phyloP scores from a whole-genome alignment of 2,113 vertebrate species.

The Oreochromis aureus region DNA sequence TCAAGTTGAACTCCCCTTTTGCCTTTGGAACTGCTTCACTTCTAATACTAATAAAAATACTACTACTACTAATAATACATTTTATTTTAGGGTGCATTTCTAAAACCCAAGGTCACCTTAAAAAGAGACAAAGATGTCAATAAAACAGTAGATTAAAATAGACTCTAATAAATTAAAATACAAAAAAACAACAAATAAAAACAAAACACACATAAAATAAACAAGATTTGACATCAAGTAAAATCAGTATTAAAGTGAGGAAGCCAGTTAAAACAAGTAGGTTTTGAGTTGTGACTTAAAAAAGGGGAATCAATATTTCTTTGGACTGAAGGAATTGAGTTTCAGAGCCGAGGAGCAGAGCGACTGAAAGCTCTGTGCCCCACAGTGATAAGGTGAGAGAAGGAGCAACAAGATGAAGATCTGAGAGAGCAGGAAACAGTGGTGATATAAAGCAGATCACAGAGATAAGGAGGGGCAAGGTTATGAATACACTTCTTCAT shows the following conservation, averaged over 20 bases:
- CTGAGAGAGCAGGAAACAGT: not conserved
- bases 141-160: not conserved
- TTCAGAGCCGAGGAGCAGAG: rapidly evolving
- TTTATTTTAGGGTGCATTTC: not conserved
- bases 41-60: not conserved
- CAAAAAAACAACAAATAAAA: not conserved
- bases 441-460: not conserved
- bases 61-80: not conserved
- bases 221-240: not conserved
- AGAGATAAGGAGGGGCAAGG: not conserved
- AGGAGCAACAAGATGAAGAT: not conserved
- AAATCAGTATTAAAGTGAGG: not conserved
- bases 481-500: rapidly evolving
- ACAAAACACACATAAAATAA: not conserved
- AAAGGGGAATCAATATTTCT: not conserved
- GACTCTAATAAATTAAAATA: not conserved
- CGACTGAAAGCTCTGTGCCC: not conserved
- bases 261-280: not conserved
- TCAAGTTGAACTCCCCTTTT: not conserved
- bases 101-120: not conserved
- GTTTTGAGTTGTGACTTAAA: not conserved
- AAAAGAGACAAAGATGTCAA: not conserved
- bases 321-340: not conserved
- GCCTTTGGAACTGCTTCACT: not conserved
- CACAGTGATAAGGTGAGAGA: rapidly evolving